Percentiles rank a stretch among this genome's conserved stretches.
Evolutionary conservation across 1,140 invertebrate species (phyloP).

Genomic region (Bombus waltoni): DNA sequence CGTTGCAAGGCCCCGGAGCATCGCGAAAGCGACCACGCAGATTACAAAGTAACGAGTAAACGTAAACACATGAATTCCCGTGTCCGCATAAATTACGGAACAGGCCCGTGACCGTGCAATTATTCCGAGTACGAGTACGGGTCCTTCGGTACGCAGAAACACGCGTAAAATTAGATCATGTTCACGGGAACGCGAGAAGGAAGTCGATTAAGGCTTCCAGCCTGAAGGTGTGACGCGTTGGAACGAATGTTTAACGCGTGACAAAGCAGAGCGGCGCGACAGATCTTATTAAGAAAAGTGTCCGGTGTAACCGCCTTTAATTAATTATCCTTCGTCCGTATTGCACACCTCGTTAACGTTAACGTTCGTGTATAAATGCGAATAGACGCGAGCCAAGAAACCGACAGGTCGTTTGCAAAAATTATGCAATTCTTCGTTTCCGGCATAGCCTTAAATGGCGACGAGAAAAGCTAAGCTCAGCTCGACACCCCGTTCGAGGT

Average conservation of each 20-base stretch:
- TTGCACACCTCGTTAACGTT: slow-evolving; percentile 51
- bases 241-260: not conserved
- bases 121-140: not conserved
- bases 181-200: not conserved
- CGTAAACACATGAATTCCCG: slow-evolving; percentile 16
- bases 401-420: not conserved
- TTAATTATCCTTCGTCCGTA: slow-evolving; percentile 49
- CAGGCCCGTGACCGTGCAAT: slow-evolving; percentile 16
- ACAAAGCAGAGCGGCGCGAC: slow-evolving; percentile 4
- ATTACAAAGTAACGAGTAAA: slow-evolving; percentile 36
- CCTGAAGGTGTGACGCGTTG: not conserved
- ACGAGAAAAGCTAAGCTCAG: not conserved
- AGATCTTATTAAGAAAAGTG: slow-evolving; percentile 24
- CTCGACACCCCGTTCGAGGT: slow-evolving; percentile 10
- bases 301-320: slow-evolving; percentile 17
- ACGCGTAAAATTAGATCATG: slow-evolving; percentile 29
- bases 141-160: too few species aligned
- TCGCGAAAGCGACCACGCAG: not conserved
- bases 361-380: not conserved
- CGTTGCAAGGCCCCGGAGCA: not conserved
- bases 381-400: not conserved
- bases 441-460: slow-evolving; percentile 35
- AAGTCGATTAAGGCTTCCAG: slow-evolving; percentile 20
- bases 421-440: slow-evolving; percentile 41
- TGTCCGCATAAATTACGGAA: slow-evolving; percentile 26